These are phyloP conservation scores for Diglossa cyanea DNA, from an alignment of 2,797 vertebrate species.

Conservation along the genomic window DNA sequence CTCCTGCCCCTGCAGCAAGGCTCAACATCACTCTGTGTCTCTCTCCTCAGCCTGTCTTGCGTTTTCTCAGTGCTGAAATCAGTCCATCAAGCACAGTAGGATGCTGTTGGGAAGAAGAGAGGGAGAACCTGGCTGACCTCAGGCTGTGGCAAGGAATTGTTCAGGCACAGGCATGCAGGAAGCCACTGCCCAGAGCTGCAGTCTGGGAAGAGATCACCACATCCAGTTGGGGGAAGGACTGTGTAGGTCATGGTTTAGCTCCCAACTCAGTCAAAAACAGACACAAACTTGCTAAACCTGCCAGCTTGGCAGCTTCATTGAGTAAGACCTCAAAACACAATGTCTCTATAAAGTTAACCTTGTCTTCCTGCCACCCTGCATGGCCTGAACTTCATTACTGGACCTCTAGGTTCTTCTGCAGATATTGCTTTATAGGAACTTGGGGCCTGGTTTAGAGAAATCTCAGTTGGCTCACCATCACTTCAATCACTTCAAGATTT, in stretches of 20 bases:
- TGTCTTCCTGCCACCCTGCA: not conserved
- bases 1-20: not conserved
- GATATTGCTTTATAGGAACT: not conserved
- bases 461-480: not conserved
- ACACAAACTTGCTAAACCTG: not conserved
- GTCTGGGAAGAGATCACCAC: not conserved
- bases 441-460: not conserved
- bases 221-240: not conserved
- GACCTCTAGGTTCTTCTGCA: not conserved
- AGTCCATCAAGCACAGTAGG: not conserved
- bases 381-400: not conserved
- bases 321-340: not conserved
- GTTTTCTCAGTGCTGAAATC: not conserved
- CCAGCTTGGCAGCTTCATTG: not conserved
- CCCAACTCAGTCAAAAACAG: not conserved
- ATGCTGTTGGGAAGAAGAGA: not conserved
- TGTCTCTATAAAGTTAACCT: rapidly evolving
- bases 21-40: not conserved
- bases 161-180: not conserved
- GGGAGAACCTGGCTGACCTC: not conserved
- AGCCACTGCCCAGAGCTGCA: not conserved
- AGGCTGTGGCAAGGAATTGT: not conserved
- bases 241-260: not conserved
- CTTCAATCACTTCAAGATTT: not conserved
- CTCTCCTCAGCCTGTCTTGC: not conserved